Base-by-base conservation (phyloP, 2,113 vertebrate genomes). In the Pedionomus torquatus region DNA sequence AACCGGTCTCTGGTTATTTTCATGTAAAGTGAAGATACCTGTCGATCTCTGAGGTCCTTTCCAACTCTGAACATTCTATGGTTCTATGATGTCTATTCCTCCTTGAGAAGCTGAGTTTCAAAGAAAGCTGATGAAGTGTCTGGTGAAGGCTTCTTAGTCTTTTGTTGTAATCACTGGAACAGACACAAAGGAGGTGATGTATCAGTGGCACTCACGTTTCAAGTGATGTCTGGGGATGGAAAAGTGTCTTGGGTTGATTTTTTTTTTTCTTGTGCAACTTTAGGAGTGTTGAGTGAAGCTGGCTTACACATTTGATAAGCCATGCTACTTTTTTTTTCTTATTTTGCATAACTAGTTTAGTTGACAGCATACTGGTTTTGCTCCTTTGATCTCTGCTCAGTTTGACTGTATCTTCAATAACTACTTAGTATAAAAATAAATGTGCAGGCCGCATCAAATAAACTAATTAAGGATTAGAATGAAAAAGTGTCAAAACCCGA, bases 401-500 rank as follows among this genome's bases (percentile, higher is more conserved):
- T 92, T 89, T 93, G 96, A 91, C 96, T 96, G 28, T 90, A 81
- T 97, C 97, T 98, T 97, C 97, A 97, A 74, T 97, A 98, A 81
- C 93, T 95, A 95, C 92, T 98, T 97, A 97, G 95, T 97, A 97
- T 96, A 98, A 97, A 98, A 98, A 97, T 97, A 97, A 97, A 97
- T 79, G 94, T 97, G 91, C 75, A 24, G 97, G 94, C 96, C 33
- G 49, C 97, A 98, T 98, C 97, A 97, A 95, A 98, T 97, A 97
- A 98, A 98, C 97, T 98, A 98, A 97, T 98, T 98, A 98, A 98
- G 97, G 96, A 96, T 98, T 98, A 98, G 97, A 97, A 98, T 98
- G 98, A 98, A 97, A 94, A 97, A 97, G 97, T 98, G 97, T 97
- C 97, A 98, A 97, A 98, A 97, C 96, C 85, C 52, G 87, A 98